These are phyloP conservation scores for Tenrec ecaudatus DNA, from an alignment of 2,113 vertebrate species.

Conservation along the genomic window DNA sequence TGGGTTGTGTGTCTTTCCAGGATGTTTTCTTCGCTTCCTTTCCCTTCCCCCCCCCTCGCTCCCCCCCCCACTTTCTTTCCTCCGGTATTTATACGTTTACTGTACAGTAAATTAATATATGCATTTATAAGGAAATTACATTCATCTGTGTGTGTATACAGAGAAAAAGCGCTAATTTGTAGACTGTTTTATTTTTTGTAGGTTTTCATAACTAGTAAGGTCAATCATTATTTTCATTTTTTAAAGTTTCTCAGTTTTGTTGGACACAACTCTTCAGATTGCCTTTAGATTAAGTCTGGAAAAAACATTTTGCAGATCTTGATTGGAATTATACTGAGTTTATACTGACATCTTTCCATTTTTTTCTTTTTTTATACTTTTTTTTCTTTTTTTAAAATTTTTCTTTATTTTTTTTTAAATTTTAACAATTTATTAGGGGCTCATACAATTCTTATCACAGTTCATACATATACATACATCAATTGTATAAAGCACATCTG, in stretches of 20 bases:
- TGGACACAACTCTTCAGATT: slow-evolving; percentile 11
- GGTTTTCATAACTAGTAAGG: slow-evolving; percentile 6
- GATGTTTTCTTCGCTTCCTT: too few species aligned
- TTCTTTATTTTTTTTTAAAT: too few species aligned
- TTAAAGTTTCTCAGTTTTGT: background rate
- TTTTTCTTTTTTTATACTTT: too few species aligned
- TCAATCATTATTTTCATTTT: slow-evolving; percentile 45
- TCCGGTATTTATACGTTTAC: background rate
- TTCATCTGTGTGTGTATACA: background rate
- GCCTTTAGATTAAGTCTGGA: slow-evolving; percentile 10
- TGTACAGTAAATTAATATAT: background rate
- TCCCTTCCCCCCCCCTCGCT: too few species aligned
- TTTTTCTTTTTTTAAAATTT: too few species aligned
- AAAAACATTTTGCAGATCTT: background rate
- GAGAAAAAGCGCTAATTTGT: background rate
- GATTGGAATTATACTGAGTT: slow-evolving; percentile 10
- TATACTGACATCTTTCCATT: slow-evolving; percentile 28
- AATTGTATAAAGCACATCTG: too few species aligned
- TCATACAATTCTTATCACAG: too few species aligned
- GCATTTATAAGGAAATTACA: background rate
- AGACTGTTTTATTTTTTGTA: background rate
- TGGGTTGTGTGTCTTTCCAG: too few species aligned
- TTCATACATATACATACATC: too few species aligned
- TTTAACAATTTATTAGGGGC: too few species aligned
- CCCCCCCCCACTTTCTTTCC: background rate